Evolutionary conservation across 2,113 vertebrate genomes (phyloP), one percentile per base, ranked within the genome.

Genomic region (Mirounga angustirostris): DNA sequence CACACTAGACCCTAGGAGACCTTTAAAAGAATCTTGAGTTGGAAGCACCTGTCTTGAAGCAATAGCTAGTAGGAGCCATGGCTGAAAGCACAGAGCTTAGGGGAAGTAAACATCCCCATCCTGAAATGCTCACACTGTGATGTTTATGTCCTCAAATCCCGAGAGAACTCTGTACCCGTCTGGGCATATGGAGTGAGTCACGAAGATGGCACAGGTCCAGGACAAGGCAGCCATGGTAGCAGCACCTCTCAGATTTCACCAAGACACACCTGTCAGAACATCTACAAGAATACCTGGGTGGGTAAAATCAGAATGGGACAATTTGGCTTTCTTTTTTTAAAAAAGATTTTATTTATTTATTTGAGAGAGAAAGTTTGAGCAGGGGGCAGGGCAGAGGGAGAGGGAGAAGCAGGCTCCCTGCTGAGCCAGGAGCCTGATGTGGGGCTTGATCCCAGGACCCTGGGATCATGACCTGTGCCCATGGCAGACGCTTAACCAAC

Each of bases 11-110:
- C 69, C 40, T n/a, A 69, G 84, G 95, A 96, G 46, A 69, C 14
- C 52, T 54, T 95, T 71, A 92, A 92, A 59, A 82, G 78, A 92
- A n/a, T 71, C 58, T 85, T 67, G 10, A 81, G 11, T 52, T 92
- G 58, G 33, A 89, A 80, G 30, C 5, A n/a, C 13, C 18, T 96
- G 67, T 61, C 65, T 91, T 19, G 2, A 46, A 95, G n/a, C 11
- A 10, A 43, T 50, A 61, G 8, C 19, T 61, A 69, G 54, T 33
- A 69, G 43, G 16, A 91, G 4, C 43, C 54, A 50, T 59, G 36
- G 26, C 11, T 24, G 3, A 36, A 79, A 82, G 67, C 46, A 76
- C 28, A 83, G 67, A 69, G 22, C 56, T 24, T 43, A 22, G 18
- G 40, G 28, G 63, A 80, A 46, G 82, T 46, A 22, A 67, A 22